Evolutionary conservation across 2,888 invertebrate species (phyloP).

Genomic region (Heterodera filipjevi): DNA sequence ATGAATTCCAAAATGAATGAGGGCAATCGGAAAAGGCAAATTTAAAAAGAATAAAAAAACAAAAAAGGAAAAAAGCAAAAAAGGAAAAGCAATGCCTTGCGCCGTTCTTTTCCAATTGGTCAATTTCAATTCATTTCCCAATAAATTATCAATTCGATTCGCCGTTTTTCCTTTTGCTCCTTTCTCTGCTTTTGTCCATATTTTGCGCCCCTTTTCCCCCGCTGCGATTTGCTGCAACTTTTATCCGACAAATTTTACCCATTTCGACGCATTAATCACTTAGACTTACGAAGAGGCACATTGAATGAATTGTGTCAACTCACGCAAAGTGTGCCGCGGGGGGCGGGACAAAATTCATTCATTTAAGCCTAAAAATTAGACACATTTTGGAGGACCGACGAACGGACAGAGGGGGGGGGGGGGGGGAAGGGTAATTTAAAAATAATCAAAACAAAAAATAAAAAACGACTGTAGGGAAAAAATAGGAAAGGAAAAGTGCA

Average conservation of each 20-base stretch:
- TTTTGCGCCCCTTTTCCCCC: not conserved
- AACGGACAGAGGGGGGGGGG: not conserved
- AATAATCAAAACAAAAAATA: too few species aligned
- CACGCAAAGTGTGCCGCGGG: not conserved
- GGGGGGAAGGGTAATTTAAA: not conserved
- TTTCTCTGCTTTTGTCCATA: not conserved
- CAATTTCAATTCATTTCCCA: not conserved
- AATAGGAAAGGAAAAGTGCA: too few species aligned
- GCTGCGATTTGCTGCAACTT: constrained; percentile 4
- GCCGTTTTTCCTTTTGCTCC: not conserved
- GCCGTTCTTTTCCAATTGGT: not conserved
- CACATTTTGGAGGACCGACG: not conserved
- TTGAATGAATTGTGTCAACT: not conserved
- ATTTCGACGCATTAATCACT: constrained; percentile 7
- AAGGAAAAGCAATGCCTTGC: not conserved
- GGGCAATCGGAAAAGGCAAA: not conserved
- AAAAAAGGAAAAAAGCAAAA: not conserved
- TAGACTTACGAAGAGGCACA: not conserved
- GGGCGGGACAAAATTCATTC: not conserved
- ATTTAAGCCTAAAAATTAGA: not conserved
- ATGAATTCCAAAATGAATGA: not conserved
- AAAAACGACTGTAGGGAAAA: too few species aligned
- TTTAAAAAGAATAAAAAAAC: too few species aligned
- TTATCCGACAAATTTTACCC: constrained; percentile 6
- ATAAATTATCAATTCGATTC: not conserved